Evolutionary conservation across 2,113 vertebrate species (phyloP).

Genomic region (Anarrhichthys ocellatus): DNA sequence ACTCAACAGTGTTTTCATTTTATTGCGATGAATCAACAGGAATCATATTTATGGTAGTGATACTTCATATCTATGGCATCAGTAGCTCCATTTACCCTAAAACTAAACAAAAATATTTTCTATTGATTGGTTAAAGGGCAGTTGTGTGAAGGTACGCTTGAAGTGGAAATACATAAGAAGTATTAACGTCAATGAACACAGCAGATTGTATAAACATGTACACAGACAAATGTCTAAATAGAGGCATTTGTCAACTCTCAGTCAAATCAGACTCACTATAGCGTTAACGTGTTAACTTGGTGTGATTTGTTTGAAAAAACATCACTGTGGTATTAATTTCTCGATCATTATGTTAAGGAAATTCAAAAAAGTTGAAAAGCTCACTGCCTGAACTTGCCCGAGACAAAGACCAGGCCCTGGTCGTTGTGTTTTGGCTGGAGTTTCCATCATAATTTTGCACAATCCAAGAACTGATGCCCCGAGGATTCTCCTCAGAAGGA

Average conservation of each 20-base stretch:
- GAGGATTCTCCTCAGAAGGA: slow-evolving; percentile 31
- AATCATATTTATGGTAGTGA: not conserved
- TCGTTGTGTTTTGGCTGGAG: slow-evolving; percentile 47
- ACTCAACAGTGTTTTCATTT: not conserved
- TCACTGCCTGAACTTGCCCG: slow-evolving; percentile 75
- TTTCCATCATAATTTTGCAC: slow-evolving; percentile 40
- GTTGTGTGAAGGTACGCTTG: not conserved
- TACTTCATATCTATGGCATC: not conserved
- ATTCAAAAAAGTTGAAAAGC: slow-evolving; percentile 39
- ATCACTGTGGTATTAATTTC: not conserved
- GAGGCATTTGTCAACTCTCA: not conserved
- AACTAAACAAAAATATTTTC: not conserved
- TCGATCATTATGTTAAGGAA: slow-evolving; percentile 21
- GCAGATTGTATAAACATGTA: not conserved
- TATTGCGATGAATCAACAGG: not conserved
- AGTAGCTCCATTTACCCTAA: not conserved
- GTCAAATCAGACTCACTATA: not conserved
- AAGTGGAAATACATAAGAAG: not conserved
- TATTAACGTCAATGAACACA: not conserved
- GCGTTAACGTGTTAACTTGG: slow-evolving; percentile 6
- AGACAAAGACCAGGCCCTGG: slow-evolving; percentile 53
- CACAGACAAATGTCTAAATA: not conserved
- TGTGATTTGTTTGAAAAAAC: slow-evolving; percentile 17
- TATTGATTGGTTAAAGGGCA: not conserved
- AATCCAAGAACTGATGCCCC: slow-evolving; percentile 29